Percentiles rank a stretch among this genome's conserved stretches.
These are phyloP conservation scores for Gadopsis bispinosus DNA, from an alignment of 2,797 vertebrate genomes.

Conservation along the genomic window DNA sequence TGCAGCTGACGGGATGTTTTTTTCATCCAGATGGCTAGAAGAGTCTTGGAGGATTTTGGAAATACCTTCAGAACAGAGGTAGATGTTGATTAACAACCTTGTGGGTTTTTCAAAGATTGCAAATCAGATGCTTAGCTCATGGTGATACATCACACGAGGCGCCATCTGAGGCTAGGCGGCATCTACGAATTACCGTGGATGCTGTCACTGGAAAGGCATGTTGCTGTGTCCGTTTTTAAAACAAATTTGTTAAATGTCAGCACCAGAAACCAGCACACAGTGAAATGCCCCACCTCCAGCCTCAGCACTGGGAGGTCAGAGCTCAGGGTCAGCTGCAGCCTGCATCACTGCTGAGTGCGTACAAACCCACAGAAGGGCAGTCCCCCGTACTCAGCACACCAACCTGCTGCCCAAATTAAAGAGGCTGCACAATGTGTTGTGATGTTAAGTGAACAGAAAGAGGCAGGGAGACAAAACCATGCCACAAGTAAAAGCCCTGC, in stretches of 20 bases:
- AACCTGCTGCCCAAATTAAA: constrained; percentile 44
- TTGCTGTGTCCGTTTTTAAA: not conserved
- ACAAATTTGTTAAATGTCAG: not conserved
- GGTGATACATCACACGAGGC: not conserved
- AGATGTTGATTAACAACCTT: not conserved
- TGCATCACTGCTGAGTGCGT: constrained; percentile 36
- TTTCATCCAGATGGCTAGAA: not conserved
- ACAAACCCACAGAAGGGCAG: constrained; percentile 25
- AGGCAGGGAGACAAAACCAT: constrained; percentile 32
- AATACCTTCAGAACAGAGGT: not conserved
- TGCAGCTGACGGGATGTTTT: not conserved
- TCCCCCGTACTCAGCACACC: not conserved
- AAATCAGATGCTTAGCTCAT: not conserved
- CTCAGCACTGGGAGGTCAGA: constrained; percentile 22
- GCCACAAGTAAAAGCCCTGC: constrained; percentile 33
- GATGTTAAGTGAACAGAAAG: constrained; percentile 46
- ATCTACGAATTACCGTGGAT: not conserved
- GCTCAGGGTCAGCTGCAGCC: constrained; percentile 13
- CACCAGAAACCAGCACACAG: not conserved
- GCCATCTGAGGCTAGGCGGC: not conserved
- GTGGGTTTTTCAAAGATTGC: not conserved
- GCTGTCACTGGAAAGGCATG: not conserved
- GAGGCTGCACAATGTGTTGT: constrained; percentile 24
- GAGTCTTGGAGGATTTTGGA: not conserved
- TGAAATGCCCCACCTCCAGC: not conserved